Percentiles rank a stretch among this genome's conserved stretches.
Evolutionary conservation across 2,888 invertebrate species (phyloP).

Genomic region (Catocala nupta): DNA sequence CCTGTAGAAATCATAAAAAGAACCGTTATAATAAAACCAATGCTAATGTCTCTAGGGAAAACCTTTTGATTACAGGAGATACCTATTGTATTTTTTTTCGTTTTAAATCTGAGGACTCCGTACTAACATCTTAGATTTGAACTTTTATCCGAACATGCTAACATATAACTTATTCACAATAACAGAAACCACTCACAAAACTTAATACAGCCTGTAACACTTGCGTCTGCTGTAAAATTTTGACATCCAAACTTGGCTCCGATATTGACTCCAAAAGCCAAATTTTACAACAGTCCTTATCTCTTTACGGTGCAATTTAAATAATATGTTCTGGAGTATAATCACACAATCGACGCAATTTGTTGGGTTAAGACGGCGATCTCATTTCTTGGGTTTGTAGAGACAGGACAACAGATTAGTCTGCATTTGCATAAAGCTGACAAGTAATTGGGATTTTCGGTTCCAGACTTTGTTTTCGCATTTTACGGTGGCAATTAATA

Average conservation of each 20-base stretch:
- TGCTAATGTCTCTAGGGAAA: too few species aligned
- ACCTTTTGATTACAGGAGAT: too few species aligned
- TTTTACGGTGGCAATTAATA: too few species aligned
- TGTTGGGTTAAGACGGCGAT: slow-evolving; percentile 28
- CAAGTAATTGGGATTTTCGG: slow-evolving; percentile 3
- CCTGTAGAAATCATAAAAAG: too few species aligned
- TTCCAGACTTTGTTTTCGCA: not conserved
- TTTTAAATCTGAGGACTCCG: too few species aligned
- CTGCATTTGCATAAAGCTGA: slow-evolving; percentile 26
- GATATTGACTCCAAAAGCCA: slow-evolving; percentile 40
- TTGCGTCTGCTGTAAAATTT: slow-evolving; percentile 44
- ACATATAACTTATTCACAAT: not conserved
- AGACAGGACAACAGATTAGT: slow-evolving; percentile 32
- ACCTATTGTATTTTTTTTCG: too few species aligned
- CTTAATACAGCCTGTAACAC: slow-evolving; percentile 19
- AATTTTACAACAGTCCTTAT: slow-evolving; percentile 36
- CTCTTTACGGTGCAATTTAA: slow-evolving; percentile 36
- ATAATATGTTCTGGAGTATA: slow-evolving; percentile 42
- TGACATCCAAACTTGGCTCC: slow-evolving; percentile 28
- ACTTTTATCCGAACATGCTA: too few species aligned
- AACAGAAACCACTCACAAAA: slow-evolving; percentile 8
- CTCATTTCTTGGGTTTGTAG: slow-evolving; percentile 25
- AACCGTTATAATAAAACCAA: too few species aligned
- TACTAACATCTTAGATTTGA: too few species aligned
- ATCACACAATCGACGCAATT: slow-evolving; percentile 26